Evolutionary conservation across 35 echinoderm and acorn worm genomes (phyloP), one percentile per base, ranked within the genome.

Genomic region (Apostichopus parvimensis): DNA sequence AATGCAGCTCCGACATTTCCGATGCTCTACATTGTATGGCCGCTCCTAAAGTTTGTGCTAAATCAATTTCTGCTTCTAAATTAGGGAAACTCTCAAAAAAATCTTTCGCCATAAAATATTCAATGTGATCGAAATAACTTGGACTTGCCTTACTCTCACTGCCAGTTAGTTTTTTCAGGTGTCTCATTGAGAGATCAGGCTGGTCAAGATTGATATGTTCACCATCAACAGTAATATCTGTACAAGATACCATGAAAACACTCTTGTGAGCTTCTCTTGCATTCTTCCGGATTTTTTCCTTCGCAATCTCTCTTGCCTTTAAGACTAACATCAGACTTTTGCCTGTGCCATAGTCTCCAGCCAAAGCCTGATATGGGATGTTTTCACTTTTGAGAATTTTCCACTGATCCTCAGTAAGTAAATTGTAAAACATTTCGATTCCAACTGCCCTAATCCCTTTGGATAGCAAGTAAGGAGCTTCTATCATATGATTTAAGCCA

Each of bases 121-220:
- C 80, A 83, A 83, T 83, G 17, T 83, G 80, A n/a, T 83, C 80
- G n/a, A 80, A 83, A 58, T 83, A 83, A 83, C 70, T 83, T 83
- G 13, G 57, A 83, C 54, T 59, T 24, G 17, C 10, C 6, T 83
- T 56, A 21, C 8, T 6, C 5, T 84, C 20, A 59, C 58, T 59
- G 11, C 81, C 81, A 2, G 18, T 59, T 21, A 84, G 53, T 17
- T 58, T 84, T 9, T 59, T 56, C 14, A 84, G 56, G 22, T 84
- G 81, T 2, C 24, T 23, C 54, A 58, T 11, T 20, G 81, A 84
- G 58, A n/a, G 54, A 22, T 57, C 23, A 20, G 81, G 81, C 17
- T 84, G 81, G 4, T 59, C 81, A 21, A 23, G 9, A 5, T 84
- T 58, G 2, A 84, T 56, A 6, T 6, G n/a, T 84, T 57, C 22